A percentile compares a stretch with the other conserved stretches of the same genome.
Conservation (phyloP, 2,888 invertebrate species). For the Allophyes oxyacanthae region DNA sequence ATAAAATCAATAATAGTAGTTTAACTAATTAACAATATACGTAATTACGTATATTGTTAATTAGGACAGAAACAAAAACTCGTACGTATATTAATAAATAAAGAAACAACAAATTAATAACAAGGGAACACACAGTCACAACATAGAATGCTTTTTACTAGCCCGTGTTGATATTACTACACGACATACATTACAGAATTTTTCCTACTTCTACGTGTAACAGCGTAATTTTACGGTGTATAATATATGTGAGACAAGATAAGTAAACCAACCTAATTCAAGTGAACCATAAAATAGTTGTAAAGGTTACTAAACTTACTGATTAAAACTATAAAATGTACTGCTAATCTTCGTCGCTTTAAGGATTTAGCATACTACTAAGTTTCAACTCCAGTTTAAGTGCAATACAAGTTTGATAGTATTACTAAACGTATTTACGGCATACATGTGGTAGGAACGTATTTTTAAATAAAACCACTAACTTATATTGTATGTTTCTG, state of each 20-base stretch:
- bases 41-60: too few species aligned
- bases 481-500: too few species aligned
- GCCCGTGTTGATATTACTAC: not conserved
- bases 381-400: slow-evolving; percentile 29
- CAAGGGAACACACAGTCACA: too few species aligned
- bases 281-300: slow-evolving; percentile 27
- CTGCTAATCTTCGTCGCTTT: slow-evolving; percentile 23
- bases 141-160: too few species aligned
- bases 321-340: slow-evolving; percentile 44
- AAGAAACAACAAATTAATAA: too few species aligned
- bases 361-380: slow-evolving; percentile 18
- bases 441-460: too few species aligned
- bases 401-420: slow-evolving; percentile 1
- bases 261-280: slow-evolving; percentile 26
- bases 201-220: slow-evolving; percentile 17
- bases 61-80: too few species aligned
- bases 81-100: too few species aligned
- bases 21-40: too few species aligned
- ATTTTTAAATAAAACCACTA: too few species aligned
- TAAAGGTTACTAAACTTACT: slow-evolving; percentile 33
- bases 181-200: slow-evolving; percentile 6
- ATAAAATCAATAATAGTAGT: too few species aligned
- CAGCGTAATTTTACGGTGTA: slow-evolving; percentile 23
- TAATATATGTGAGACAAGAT: slow-evolving; percentile 26
- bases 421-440: slow-evolving; percentile 1